phyloP scores from a whole-genome alignment of 2,888 invertebrate species.

The Aquatica leii region DNA sequence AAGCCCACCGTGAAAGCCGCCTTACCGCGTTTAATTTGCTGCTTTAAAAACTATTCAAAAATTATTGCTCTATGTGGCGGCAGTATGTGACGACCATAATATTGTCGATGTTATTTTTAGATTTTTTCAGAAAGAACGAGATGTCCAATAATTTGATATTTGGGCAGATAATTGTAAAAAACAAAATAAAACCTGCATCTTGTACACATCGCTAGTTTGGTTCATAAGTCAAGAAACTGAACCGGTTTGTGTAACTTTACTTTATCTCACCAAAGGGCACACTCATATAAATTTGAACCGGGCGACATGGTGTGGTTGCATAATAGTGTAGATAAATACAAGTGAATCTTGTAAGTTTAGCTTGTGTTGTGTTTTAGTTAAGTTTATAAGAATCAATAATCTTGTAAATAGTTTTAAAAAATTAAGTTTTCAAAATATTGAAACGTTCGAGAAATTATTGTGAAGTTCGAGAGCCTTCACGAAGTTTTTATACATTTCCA shows the following conservation, averaged over 20 bases:
- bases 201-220: background rate
- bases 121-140: background rate
- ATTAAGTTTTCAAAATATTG: too few species aligned
- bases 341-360: too few species aligned
- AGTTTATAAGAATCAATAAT: too few species aligned
- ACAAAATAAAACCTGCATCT: slow-evolving; percentile 8
- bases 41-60: slow-evolving; percentile 8
- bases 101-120: slow-evolving; percentile 13
- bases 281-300: too few species aligned
- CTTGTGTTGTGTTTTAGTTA: too few species aligned
- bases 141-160: background rate
- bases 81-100: background rate
- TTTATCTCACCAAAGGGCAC: background rate
- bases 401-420: too few species aligned
- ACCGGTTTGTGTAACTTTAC: background rate
- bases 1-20: slow-evolving; percentile 31
- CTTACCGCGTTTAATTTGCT: background rate
- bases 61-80: slow-evolving; percentile 31
- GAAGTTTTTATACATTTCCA: too few species aligned
- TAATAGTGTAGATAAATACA: too few species aligned
- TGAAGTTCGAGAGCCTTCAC: too few species aligned
- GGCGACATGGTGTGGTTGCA: too few species aligned
- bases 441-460: too few species aligned
- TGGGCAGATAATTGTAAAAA: background rate
- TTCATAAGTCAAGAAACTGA: background rate